These are phyloP conservation scores for Crossaster papposus DNA, from an alignment of 53 echinoderm and acorn worm genomes.

Conservation along the genomic window DNA sequence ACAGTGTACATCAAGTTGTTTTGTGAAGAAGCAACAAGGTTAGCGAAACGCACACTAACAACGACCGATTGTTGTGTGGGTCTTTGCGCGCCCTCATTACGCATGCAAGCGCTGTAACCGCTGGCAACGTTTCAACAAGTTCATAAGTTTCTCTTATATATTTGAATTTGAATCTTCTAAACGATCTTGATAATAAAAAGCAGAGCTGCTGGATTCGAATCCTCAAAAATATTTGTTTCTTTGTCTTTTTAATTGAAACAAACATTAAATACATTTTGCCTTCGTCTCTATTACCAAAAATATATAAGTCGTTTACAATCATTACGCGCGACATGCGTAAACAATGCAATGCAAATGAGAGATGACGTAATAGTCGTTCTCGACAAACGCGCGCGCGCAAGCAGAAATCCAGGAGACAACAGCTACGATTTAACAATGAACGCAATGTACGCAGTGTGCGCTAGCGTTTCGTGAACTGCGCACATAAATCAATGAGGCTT, in stretches of 20 bases:
- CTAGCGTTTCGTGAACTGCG: neutral
- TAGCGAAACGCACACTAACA: slow-evolving; percentile 8
- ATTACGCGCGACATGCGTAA: neutral
- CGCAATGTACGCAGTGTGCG: neutral
- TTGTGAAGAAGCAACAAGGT: slow-evolving; percentile 43
- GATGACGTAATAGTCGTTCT: neutral
- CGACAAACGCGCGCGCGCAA: neutral
- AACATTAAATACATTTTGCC: too few relatives aligned
- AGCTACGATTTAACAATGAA: neutral
- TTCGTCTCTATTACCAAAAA: neutral
- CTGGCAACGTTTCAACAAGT: neutral
- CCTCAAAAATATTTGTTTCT: too few relatives aligned
- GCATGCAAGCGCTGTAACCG: slow-evolving; percentile 17
- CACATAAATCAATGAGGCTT: neutral
- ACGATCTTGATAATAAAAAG: too few relatives aligned
- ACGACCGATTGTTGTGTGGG: slow-evolving; percentile 15
- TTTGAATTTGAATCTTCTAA: too few relatives aligned
- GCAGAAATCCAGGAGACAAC: neutral
- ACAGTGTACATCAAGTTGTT: slow-evolving; percentile 32
- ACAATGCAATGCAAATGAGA: neutral
- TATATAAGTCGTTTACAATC: neutral
- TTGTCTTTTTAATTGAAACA: too few relatives aligned
- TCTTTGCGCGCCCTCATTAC: slow-evolving; percentile 22
- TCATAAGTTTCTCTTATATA: too few relatives aligned
- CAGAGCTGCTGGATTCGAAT: too few relatives aligned